Evolutionary conservation across 2,888 invertebrate species (phyloP).

Genomic region (Phengaris arion): DNA sequence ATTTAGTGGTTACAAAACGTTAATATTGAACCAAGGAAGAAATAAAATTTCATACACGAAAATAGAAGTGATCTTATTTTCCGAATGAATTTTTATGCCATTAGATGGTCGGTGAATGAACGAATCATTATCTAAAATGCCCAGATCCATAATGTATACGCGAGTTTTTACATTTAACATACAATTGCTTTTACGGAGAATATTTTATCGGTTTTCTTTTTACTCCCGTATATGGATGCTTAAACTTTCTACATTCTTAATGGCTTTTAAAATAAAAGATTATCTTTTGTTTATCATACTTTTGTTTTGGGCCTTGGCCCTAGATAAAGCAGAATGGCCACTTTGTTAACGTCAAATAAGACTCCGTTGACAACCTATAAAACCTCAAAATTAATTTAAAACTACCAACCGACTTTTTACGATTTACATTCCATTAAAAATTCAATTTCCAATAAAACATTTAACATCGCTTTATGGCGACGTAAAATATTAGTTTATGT

Average conservation of each 20-base stretch:
- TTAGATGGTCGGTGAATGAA: slow-evolving; percentile 12
- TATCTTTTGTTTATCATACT: slow-evolving; percentile 2
- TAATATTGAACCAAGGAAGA: background rate
- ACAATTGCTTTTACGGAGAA: slow-evolving; percentile 35
- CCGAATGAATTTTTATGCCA: slow-evolving; percentile 20
- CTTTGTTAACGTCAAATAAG: background rate
- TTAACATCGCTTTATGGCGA: background rate
- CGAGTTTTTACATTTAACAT: slow-evolving; percentile 35
- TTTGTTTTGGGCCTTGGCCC: background rate
- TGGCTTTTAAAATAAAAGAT: background rate
- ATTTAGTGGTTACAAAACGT: too few relatives aligned
- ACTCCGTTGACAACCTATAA: background rate
- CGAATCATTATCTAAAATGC: slow-evolving; percentile 41
- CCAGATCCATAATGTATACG: slow-evolving; percentile 37
- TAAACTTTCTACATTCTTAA: background rate
- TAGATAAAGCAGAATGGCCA: too few relatives aligned
- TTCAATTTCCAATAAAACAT: slow-evolving; percentile 12
- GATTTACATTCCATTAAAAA: background rate
- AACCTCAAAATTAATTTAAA: slow-evolving; percentile 1
- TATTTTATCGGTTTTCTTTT: slow-evolving; percentile 22
- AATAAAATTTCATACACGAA: background rate
- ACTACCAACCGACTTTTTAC: background rate
- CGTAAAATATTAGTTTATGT: slow-evolving; percentile 10
- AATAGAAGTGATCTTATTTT: too few relatives aligned
- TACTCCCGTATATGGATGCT: background rate